Evolutionary conservation across 2,888 invertebrate genomes (phyloP).

Genomic region (Trichogramma evanescens): DNA sequence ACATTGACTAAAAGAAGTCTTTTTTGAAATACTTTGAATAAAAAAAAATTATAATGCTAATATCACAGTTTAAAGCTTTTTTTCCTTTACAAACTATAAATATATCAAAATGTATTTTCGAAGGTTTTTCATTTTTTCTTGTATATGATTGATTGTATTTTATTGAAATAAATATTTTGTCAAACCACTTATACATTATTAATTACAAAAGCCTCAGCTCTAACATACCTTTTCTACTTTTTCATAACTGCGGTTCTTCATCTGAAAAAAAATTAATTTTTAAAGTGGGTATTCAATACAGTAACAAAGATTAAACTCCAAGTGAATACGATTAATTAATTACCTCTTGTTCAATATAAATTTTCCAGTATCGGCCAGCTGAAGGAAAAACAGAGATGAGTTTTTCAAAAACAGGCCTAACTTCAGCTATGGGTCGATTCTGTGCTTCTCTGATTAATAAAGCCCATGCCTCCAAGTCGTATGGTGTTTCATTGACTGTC

Average conservation of each 20-base stretch:
- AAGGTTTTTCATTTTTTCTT: too few species aligned
- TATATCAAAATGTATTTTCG: background rate
- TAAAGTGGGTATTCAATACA: background rate
- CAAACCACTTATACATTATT: constrained; percentile 18
- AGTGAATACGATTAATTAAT: constrained; percentile 11
- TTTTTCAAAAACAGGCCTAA: constrained; percentile 86
- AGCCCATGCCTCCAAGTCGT: constrained; percentile 98
- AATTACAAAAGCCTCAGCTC: constrained; percentile 20
- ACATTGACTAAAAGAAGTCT: background rate
- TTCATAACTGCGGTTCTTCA: constrained; percentile 95
- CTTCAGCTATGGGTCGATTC: constrained; percentile 77
- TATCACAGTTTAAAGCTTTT: background rate
- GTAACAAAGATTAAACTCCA: background rate
- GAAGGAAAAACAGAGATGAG: constrained; percentile 92
- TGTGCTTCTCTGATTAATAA: constrained; percentile 90
- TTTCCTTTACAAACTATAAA: background rate
- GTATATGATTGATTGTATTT: too few species aligned
- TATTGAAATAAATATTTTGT: background rate
- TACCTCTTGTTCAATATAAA: constrained; percentile 97
- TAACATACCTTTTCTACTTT: constrained; percentile 93
- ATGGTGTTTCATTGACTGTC: constrained; percentile 79
- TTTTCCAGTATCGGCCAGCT: constrained; percentile 96
- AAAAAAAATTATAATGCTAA: background rate
- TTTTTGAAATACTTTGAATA: background rate
- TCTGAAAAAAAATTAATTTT: constrained; percentile 58